Percentiles rank a stretch among this genome's conserved stretches.
phyloP scores from a whole-genome alignment of 2,797 vertebrate species.

The Enteromius mattozi region DNA sequence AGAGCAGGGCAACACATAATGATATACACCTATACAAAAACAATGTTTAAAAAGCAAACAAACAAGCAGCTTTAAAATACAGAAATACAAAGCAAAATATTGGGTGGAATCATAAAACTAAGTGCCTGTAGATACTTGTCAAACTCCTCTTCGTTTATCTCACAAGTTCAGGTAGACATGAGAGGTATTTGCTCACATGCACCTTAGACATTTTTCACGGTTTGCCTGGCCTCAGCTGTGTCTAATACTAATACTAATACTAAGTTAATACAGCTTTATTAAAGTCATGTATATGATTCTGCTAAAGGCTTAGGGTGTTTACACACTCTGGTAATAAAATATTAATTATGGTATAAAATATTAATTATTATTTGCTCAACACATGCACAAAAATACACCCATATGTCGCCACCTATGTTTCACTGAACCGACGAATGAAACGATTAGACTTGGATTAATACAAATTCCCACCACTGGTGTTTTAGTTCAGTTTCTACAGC shows the following conservation, averaged over 20 bases:
- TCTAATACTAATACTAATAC: not conserved
- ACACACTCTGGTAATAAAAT: not conserved
- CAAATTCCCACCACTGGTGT: not conserved
- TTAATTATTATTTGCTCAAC: not conserved
- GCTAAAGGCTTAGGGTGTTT: not conserved
- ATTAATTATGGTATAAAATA: not conserved
- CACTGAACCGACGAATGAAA: not conserved
- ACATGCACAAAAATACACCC: no score
- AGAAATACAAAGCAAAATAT: not conserved
- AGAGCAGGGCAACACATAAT: constrained; percentile 45
- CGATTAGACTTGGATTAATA: not conserved
- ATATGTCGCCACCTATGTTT: not conserved
- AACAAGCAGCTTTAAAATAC: not conserved
- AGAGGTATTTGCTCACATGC: not conserved
- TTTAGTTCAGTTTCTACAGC: not conserved
- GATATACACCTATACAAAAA: constrained; percentile 34
- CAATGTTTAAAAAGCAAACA: not conserved
- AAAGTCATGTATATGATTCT: not conserved
- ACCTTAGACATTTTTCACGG: not conserved
- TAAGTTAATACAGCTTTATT: not conserved
- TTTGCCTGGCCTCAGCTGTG: not conserved
- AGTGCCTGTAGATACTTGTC: not conserved
- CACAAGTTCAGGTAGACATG: constrained; percentile 3
- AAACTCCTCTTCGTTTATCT: constrained; percentile 17
- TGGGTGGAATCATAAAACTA: not conserved